Percentiles rank a stretch among this genome's conserved stretches.
Conservation (phyloP, 2,797 vertebrate genomes). For the Spheniscus humboldti region DNA sequence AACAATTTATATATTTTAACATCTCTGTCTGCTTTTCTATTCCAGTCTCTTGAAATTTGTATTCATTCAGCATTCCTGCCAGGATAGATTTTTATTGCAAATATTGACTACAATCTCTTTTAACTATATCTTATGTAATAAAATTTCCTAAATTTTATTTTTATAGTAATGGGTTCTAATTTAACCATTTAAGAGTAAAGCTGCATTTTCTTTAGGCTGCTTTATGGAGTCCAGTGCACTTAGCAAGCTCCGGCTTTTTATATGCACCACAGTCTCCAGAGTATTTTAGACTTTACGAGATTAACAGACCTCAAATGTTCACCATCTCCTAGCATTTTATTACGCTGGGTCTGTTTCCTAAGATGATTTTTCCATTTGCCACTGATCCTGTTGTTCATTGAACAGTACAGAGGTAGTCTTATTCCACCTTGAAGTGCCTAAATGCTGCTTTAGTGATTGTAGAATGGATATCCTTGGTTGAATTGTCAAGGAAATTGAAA, state of each 20-base stretch:
- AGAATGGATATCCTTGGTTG: background rate
- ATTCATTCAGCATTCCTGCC: background rate
- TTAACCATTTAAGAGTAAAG: conserved; percentile 13
- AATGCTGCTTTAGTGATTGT: conserved; percentile 19
- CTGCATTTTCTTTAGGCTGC: background rate
- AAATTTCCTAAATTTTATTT: background rate
- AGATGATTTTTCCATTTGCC: background rate
- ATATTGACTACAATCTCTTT: background rate
- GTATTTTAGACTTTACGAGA: background rate
- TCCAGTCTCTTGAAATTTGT: background rate
- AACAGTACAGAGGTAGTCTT: conserved; percentile 7
- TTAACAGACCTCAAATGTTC: background rate
- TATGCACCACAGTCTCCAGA: background rate
- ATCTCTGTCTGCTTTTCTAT: background rate
- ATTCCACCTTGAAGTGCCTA: background rate
- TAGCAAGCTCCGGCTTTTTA: background rate
- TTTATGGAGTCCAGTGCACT: background rate
- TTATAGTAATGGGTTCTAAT: background rate
- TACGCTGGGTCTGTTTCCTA: background rate
- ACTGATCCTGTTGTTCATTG: conserved; percentile 24
- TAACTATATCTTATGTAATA: background rate
- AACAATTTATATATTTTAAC: background rate
- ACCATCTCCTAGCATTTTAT: background rate
- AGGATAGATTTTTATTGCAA: background rate
- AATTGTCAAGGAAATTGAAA: conserved; percentile 63